phyloP scores from a whole-genome alignment of 1,140 invertebrate species.

The Drosophila biarmipes region DNA sequence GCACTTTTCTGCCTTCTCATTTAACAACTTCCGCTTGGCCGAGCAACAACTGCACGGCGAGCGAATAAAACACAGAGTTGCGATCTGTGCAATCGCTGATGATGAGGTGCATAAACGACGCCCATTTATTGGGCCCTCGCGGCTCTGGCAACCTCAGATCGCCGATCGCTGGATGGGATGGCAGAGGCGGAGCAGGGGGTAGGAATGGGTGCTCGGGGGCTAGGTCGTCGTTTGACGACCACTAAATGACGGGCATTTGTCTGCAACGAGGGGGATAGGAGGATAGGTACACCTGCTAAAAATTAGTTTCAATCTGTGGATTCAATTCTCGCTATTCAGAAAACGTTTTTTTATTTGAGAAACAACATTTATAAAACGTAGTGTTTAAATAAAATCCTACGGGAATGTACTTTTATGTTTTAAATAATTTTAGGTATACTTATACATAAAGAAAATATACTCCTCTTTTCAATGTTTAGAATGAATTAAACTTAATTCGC shows the following conservation, averaged over 20 bases:
- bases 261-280: slow-evolving; percentile 41
- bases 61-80: slow-evolving; percentile 29
- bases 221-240: slow-evolving; percentile 68
- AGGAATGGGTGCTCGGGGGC: slow-evolving; percentile 25
- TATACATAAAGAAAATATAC: too few species aligned
- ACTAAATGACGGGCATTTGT: slow-evolving; percentile 80
- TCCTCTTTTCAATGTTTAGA: too few species aligned
- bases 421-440: too few species aligned
- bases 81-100: slow-evolving; percentile 78
- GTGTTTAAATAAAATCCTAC: too few species aligned
- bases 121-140: slow-evolving; percentile 81
- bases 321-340: too few species aligned
- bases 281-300: slow-evolving; percentile 10
- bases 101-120: slow-evolving; percentile 82
- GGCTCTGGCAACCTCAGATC: slow-evolving; percentile 63
- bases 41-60: slow-evolving; percentile 9
- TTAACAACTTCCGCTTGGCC: slow-evolving; percentile 78
- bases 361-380: too few species aligned
- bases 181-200: slow-evolving; percentile 8
- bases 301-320: background rate
- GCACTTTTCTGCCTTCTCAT: slow-evolving; percentile 46
- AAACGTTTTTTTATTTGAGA: too few species aligned
- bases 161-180: slow-evolving; percentile 26
- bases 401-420: too few species aligned
- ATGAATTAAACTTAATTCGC: too few species aligned